phyloP scores from a whole-genome alignment of 2,113 vertebrate species.

The Chaetops frenatus region DNA sequence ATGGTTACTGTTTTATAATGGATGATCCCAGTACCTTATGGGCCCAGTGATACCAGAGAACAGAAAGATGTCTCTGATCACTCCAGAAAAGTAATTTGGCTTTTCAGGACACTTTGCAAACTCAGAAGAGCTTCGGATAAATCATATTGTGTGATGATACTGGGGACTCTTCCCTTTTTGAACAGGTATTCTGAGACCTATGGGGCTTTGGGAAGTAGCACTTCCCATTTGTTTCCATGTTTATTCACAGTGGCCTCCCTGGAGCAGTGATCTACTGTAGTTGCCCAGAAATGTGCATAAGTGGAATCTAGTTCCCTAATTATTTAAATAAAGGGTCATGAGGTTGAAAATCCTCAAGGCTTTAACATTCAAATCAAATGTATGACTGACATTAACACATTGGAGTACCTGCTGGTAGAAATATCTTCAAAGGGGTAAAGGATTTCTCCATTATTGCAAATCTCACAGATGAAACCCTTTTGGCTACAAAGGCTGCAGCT shows the following conservation, averaged over 20 bases:
- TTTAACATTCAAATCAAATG: background rate
- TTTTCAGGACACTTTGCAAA: background rate
- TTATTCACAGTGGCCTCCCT: background rate
- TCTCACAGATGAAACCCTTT: conserved; percentile 98
- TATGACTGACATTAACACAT: background rate
- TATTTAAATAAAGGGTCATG: background rate
- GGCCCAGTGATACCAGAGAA: background rate
- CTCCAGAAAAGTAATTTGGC: background rate
- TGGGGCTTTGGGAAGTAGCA: background rate
- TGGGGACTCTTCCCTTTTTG: background rate
- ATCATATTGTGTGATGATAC: background rate
- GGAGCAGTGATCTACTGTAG: background rate
- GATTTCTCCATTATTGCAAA: conserved; percentile 92
- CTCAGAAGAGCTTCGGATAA: background rate
- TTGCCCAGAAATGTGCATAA: background rate
- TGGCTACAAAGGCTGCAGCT: conserved; percentile 96
- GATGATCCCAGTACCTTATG: background rate
- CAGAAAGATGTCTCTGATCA: background rate
- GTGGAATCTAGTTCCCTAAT: background rate
- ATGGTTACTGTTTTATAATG: background rate
- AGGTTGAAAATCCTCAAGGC: background rate
- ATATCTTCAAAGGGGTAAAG: conserved; percentile 97
- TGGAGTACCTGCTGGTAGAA: conserved; percentile 87
- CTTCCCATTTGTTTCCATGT: background rate
- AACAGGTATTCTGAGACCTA: background rate